Evolutionary conservation across 2,797 vertebrate species (phyloP).

Genomic region (Trematomus bernacchii): DNA sequence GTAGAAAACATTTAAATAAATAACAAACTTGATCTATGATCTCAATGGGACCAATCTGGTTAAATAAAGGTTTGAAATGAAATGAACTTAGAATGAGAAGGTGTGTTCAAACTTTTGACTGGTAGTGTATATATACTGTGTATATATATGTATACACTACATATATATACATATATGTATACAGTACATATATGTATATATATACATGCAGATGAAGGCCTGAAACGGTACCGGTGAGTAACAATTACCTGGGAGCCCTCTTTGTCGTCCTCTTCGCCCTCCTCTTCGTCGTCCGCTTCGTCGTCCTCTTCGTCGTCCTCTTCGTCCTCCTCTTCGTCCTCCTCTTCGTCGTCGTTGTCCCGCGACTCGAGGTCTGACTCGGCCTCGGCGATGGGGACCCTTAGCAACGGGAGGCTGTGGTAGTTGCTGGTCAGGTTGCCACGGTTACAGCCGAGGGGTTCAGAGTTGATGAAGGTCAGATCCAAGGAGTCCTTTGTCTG

Average conservation of each 20-base stretch:
- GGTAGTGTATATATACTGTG: too few relatives aligned
- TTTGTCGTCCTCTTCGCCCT: too few relatives aligned
- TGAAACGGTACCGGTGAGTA: not conserved
- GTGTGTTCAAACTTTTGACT: too few relatives aligned
- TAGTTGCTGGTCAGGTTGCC: constrained; percentile 51
- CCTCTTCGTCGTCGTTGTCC: constrained; percentile 46
- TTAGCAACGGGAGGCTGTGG: constrained; percentile 50
- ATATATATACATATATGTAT: too few relatives aligned
- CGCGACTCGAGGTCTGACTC: constrained; percentile 63
- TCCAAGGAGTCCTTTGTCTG: constrained; percentile 51
- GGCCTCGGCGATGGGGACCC: constrained; percentile 65
- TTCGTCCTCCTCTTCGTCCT: constrained; percentile 12
- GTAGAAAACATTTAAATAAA: too few relatives aligned
- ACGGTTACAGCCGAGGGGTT: not conserved
- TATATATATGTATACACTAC: too few relatives aligned
- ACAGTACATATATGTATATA: too few relatives aligned
- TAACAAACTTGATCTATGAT: too few relatives aligned
- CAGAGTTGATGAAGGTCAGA: constrained; percentile 45
- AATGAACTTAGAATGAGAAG: too few relatives aligned
- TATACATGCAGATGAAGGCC: too few relatives aligned
- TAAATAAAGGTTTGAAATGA: too few relatives aligned
- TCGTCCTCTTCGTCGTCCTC: constrained; percentile 40
- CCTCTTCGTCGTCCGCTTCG: not conserved
- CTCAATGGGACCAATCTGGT: too few relatives aligned
- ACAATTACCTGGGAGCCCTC: constrained; percentile 43